Evolutionary conservation across 2,888 invertebrate genomes (phyloP), one percentile per base, ranked within the genome.

Genomic region (Sphinx pinastri): DNA sequence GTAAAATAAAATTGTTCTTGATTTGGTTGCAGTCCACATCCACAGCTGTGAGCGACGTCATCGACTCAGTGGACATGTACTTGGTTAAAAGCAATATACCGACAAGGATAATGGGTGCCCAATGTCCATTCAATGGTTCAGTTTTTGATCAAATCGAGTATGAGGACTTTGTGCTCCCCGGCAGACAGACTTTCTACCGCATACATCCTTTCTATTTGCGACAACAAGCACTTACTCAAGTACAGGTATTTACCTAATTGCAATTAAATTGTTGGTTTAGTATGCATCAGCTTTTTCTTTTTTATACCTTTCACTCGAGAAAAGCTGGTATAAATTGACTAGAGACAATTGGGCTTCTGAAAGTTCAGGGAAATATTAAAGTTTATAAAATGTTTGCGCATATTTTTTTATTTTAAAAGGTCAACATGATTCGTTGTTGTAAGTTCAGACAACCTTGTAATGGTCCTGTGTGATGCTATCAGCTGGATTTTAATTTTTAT

Each of bases 151-250:
- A 94, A 77, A 80, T 92, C 0, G 87, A 88, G 71, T 94, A 94
- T 69, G 96, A 96, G 84, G 96, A 96, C 81, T 96, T 95, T 73
- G 89, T 95, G 13, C 87, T 95, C 66, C 95, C 95, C 0, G 87
- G 90, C 38, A 83, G 95, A 71, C 90, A 94, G 71, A 91, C 94
- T 58, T 87, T 87, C 0, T 95, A 95, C 75, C 89, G 93, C 55
- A 91, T 95, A 71, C 95, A 94, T 79, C 92, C 94, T 0, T 92
- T 85, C 75, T 89, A 93, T 76, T 79, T 95, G 75, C 81, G 81
- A 63, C 84, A 87, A 51, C 87, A 89, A 73, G 66, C 86, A 2
- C 74, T 88, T 4, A 79, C 94, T 66, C 86, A 84, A 75, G 80
- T 93, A 7, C 85, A 88, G 85, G 93, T 91, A 79, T 73, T 68